These are phyloP conservation scores for Lamprologus ornatipinnis DNA, from an alignment of 2,113 vertebrate species.

Conservation along the genomic window DNA sequence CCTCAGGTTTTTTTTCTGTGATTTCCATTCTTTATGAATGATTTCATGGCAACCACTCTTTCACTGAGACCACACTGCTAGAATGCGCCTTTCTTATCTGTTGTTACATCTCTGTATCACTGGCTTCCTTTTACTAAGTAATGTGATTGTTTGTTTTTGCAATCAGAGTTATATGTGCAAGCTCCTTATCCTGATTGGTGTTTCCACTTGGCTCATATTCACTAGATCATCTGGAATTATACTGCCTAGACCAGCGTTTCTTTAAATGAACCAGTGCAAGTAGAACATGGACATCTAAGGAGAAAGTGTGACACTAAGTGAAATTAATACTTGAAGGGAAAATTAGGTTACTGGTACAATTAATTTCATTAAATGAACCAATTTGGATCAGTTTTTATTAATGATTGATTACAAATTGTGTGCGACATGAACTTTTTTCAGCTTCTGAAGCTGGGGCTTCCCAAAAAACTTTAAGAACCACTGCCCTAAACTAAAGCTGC, in stretches of 20 bases:
- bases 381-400: not conserved
- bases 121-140: not conserved
- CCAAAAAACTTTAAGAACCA: not conserved
- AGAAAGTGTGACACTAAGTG: not conserved
- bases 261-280: not conserved
- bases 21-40: not conserved
- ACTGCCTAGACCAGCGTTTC: not conserved
- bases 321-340: not conserved
- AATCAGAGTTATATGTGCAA: not conserved
- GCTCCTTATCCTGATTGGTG: not conserved
- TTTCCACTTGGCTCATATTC: not conserved
- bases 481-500: not conserved
- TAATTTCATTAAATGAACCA: not conserved
- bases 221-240: not conserved
- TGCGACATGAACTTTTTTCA: not conserved
- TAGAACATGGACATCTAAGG: not conserved
- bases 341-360: not conserved
- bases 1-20: not conserved
- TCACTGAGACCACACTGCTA: not conserved
- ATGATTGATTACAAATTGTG: not conserved
- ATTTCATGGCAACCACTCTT: not conserved
- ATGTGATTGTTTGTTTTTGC: not conserved
- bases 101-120: not conserved
- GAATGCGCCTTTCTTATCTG: not conserved
- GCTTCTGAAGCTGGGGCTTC: not conserved